These are phyloP conservation scores for Drosophila seguyi DNA, from an alignment of 1,140 invertebrate genomes.

Conservation along the genomic window DNA sequence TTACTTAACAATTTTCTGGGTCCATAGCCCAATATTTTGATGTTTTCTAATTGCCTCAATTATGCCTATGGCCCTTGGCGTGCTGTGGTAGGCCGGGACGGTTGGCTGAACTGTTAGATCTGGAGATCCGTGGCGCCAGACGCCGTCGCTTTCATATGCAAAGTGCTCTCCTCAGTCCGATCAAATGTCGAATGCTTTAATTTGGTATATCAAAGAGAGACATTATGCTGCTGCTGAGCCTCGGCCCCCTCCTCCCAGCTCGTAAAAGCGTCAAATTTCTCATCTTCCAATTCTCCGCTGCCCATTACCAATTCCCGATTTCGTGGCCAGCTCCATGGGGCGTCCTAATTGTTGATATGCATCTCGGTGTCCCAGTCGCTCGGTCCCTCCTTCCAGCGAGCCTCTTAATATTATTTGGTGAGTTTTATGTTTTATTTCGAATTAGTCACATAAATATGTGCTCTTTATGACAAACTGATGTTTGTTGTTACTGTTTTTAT, in stretches of 20 bases:
- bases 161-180: slow-evolving; percentile 49
- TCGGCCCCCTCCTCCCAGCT: slow-evolving; percentile 17
- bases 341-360: slow-evolving; percentile 81
- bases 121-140: slow-evolving; percentile 52
- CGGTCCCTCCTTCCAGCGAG: slow-evolving; percentile 13
- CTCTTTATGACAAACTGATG: slow-evolving; percentile 67
- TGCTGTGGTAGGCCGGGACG: slow-evolving; percentile 10
- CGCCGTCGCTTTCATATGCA: slow-evolving; percentile 69
- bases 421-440: slow-evolving; percentile 82
- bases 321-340: slow-evolving; percentile 63
- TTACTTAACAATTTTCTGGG: slow-evolving; percentile 73
- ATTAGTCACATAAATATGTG: slow-evolving; percentile 82
- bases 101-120: slow-evolving; percentile 27
- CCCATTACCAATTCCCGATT: slow-evolving; percentile 47
- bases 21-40: slow-evolving; percentile 71
- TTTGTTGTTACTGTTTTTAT: slow-evolving; percentile 51
- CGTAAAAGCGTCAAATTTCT: slow-evolving; percentile 84
- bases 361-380: slow-evolving; percentile 49
- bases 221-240: slow-evolving; percentile 69
- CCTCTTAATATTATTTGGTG: slow-evolving; percentile 82
- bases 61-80: slow-evolving; percentile 49
- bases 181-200: slow-evolving; percentile 76
- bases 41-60: slow-evolving; percentile 83
- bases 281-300: slow-evolving; percentile 51
- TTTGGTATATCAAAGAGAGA: slow-evolving; percentile 81